phyloP scores from a whole-genome alignment of 2,797 vertebrate species.

The Eulemur coronatus region DNA sequence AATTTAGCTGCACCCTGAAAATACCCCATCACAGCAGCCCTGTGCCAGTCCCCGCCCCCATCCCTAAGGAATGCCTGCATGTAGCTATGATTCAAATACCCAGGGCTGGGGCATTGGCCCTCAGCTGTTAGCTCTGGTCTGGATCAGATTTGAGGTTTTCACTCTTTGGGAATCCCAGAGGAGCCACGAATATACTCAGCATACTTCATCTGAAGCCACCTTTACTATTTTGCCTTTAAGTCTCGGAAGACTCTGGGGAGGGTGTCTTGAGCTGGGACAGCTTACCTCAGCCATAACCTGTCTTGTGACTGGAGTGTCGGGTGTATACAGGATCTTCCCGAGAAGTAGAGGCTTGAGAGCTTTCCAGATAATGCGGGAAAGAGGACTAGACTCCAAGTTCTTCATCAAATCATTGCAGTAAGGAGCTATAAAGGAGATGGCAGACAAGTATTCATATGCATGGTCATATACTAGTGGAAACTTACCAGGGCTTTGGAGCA shows the following conservation, averaged over 20 bases:
- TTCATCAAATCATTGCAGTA: slow-evolving; percentile 96
- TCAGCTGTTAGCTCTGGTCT: not conserved
- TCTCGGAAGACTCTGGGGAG: not conserved
- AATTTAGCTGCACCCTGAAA: not conserved
- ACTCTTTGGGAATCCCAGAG: not conserved
- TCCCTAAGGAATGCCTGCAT: not conserved
- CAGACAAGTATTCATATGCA: not conserved
- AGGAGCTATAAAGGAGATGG: slow-evolving; percentile 86
- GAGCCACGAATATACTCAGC: not conserved
- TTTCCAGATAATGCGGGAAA: slow-evolving; percentile 97
- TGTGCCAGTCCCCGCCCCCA: not conserved
- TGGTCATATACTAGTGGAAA: not conserved
- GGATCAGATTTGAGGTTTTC: not conserved
- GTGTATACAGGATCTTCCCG: slow-evolving; percentile 97
- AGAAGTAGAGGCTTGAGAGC: slow-evolving; percentile 95
- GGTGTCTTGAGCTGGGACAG: not conserved
- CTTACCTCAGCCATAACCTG: slow-evolving; percentile 94
- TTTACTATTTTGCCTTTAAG: not conserved
- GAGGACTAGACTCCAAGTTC: slow-evolving; percentile 94
- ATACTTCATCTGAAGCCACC: not conserved
- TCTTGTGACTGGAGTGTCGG: slow-evolving; percentile 91
- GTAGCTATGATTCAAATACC: not conserved
- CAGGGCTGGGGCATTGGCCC: not conserved
- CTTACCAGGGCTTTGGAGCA: not conserved
- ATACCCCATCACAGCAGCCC: not conserved